These are phyloP conservation scores for Hirudinaria manillensis DNA, from an alignment of 2,888 invertebrate genomes.

Conservation along the genomic window DNA sequence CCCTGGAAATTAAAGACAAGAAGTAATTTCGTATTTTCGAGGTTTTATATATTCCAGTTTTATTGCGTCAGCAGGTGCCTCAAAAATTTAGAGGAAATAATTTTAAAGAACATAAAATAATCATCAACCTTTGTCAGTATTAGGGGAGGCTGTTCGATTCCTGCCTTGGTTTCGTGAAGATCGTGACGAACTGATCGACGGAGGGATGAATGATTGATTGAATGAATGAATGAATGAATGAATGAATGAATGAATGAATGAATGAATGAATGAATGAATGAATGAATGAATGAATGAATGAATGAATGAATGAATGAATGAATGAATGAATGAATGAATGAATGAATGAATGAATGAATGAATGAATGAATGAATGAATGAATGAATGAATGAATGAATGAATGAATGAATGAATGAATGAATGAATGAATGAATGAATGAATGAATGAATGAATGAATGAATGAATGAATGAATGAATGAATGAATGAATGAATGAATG, in stretches of 20 bases:
- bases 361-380: conserved; percentile 1
- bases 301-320: conserved; percentile 23
- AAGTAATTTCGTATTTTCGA: too few relatives aligned
- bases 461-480: conserved; percentile 1
- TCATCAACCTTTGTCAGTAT: too few relatives aligned
- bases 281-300: conserved; percentile 19
- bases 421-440: background rate
- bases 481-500: conserved; percentile 18
- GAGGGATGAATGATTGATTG: background rate
- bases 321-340: conserved; percentile 12
- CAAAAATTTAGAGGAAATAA: too few relatives aligned
- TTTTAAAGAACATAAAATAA: too few relatives aligned
- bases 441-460: conserved; percentile 13
- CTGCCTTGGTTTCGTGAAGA: background rate
- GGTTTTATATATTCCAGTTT: too few relatives aligned
- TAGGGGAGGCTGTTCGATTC: too few relatives aligned
- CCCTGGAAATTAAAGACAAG: too few relatives aligned
- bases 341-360: conserved; percentile 17
- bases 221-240: conserved; percentile 6
- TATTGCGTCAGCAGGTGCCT: too few relatives aligned
- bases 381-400: conserved; percentile 14
- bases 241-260: conserved; percentile 5
- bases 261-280: conserved; percentile 17
- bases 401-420: conserved; percentile 17
- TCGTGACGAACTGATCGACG: background rate